Percentiles rank a stretch among this genome's conserved stretches.
Evolutionary conservation across 2,888 invertebrate genomes (phyloP).

Genomic region (Syritta pipiens): DNA sequence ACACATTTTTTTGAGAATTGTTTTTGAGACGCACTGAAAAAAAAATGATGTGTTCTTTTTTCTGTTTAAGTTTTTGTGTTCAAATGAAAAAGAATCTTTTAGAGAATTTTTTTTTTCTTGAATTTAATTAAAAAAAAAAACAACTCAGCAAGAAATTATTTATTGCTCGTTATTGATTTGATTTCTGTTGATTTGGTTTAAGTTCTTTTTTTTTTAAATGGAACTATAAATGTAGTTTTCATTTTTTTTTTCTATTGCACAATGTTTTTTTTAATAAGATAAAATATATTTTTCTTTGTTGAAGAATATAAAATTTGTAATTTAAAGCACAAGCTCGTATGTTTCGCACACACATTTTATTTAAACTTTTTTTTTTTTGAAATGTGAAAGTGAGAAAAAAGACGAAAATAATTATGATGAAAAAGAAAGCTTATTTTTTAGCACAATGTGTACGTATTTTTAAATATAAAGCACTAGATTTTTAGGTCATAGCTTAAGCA

Average conservation of each 20-base stretch:
- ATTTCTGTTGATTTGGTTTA: constrained; percentile 2
- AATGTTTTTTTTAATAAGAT: constrained; percentile 26
- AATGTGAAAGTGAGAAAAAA: constrained; percentile 35
- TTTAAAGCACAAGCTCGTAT: constrained; percentile 67
- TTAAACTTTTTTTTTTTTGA: constrained; percentile 10
- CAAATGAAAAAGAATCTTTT: constrained; percentile 21
- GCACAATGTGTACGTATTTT: constrained; percentile 19
- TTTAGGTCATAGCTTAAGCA: neutral
- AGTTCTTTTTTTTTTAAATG: constrained; percentile 25
- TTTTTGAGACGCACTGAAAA: constrained; percentile 57
- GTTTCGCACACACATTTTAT: constrained; percentile 57
- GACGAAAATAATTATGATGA: neutral
- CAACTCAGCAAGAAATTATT: constrained; percentile 42
- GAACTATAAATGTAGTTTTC: constrained; percentile 62
- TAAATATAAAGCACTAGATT: constrained; percentile 3
- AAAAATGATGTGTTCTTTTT: constrained; percentile 44
- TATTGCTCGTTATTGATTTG: constrained; percentile 35
- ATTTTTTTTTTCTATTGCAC: constrained; percentile 53
- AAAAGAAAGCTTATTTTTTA: constrained; percentile 10
- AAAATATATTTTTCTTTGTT: neutral
- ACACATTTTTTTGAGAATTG: constrained; percentile 48
- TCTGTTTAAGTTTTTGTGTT: constrained; percentile 28
- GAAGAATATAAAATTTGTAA: constrained; percentile 35
- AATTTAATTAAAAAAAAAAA: neutral
- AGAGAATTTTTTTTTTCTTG: constrained; percentile 21